Evolutionary conservation across 1,140 invertebrate species (phyloP), one percentile per base, ranked within the genome.

Genomic region (Drosophila baimaii): DNA sequence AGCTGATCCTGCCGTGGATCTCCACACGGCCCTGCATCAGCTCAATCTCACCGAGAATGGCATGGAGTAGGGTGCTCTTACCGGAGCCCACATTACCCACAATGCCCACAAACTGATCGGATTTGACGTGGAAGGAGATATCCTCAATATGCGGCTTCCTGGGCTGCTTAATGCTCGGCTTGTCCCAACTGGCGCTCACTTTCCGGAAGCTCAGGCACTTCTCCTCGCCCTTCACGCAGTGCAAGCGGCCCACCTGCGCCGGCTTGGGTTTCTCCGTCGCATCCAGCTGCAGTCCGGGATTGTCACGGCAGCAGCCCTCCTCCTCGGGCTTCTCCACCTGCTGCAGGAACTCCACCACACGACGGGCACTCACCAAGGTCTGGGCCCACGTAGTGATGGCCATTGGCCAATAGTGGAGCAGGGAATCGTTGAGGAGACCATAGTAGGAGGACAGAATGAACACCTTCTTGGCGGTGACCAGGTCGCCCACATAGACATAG

Each of bases 1-100:
- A 98, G 2, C 96, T 95, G 8, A 97, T 90, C 51, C 92, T 94
- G 35, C 97, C 97, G 47, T 93, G 90, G 0, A 96, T 92, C 23
- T 92, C 88, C 0, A 97, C 81, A 5, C 79, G 86, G 1, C 97
- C 97, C 4, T 90, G 76, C 2, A 78, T 89, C 2, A 95, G 63
- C 7, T 95, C 94, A 29, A 97, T 89, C 91, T 98, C 97, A 35
- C 94, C 93, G 2, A 98, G 92, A 37, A 98, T 93, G 6, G 94
- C 92, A 84, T 97, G 93, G 0, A 97, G 90, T 0, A 97, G 78
- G 0, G 91, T 96, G 21, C 94, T 95, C 93, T 98, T 98, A 12
- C 97, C 96, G 8, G 95, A 93, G 23, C 97, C 97, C 19, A 98
- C 95, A 55, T 95, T 93, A 17, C 97, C 97, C 49, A 97, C 93